phyloP scores from a whole-genome alignment of 2,888 invertebrate species.

The Liopterus haemorrhoidalis region DNA sequence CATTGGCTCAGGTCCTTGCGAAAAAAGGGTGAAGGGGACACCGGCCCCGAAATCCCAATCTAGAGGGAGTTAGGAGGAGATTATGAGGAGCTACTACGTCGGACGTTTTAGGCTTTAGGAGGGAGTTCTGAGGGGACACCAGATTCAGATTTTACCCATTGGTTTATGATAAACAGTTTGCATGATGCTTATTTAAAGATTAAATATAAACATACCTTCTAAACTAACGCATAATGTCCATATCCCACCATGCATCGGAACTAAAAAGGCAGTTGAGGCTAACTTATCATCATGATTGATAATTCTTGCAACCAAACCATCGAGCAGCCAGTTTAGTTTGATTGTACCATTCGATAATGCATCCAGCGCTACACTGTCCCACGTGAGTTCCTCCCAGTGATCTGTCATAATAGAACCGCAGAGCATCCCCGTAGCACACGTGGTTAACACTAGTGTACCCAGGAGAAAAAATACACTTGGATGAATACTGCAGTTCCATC shows the following conservation, averaged over 20 bases:
- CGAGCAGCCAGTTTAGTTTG: slow-evolving; percentile 65
- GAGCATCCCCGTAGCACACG: slow-evolving; percentile 72
- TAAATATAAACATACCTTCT: slow-evolving; percentile 57
- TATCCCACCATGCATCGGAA: slow-evolving; percentile 85
- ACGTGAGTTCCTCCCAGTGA: slow-evolving; percentile 83
- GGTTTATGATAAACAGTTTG: neutral
- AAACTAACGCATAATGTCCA: slow-evolving; percentile 83
- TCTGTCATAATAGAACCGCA: slow-evolving; percentile 84
- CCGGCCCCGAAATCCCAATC: too few relatives aligned
- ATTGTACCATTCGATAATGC: slow-evolving; percentile 51
- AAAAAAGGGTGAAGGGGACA: too few relatives aligned
- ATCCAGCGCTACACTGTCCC: slow-evolving; percentile 61
- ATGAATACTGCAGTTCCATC: slow-evolving; percentile 61
- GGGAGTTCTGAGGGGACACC: too few relatives aligned
- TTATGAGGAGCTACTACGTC: too few relatives aligned
- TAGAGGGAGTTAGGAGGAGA: too few relatives aligned
- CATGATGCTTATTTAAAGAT: neutral
- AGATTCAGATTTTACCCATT: neutral
- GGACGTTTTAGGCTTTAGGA: too few relatives aligned
- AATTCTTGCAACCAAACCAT: slow-evolving; percentile 66
- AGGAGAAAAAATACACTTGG: slow-evolving; percentile 59
- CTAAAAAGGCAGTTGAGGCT: slow-evolving; percentile 57
- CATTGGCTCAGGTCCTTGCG: too few relatives aligned
- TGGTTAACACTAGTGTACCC: slow-evolving; percentile 62
- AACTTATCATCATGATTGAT: slow-evolving; percentile 38